Conservation (phyloP, 2,797 vertebrate species). For the Notoglanidium macrostoma region DNA sequence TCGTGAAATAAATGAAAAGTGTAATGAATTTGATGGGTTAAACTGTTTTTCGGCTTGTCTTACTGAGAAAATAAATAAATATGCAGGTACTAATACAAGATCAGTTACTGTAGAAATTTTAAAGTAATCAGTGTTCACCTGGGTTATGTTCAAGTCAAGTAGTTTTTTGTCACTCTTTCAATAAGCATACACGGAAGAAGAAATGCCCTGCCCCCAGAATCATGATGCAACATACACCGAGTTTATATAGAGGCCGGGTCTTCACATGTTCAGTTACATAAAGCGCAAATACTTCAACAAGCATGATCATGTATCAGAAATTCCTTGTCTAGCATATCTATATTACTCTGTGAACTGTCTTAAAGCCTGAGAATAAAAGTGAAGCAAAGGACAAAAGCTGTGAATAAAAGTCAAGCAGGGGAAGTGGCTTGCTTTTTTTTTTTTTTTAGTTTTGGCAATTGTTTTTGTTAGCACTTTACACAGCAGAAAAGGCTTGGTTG, state of each 20-base stretch:
- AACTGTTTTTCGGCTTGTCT: not conserved
- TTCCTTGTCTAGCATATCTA: too few relatives aligned
- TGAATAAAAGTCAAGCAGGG: too few relatives aligned
- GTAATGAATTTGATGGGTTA: not conserved
- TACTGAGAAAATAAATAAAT: too few relatives aligned
- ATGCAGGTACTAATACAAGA: not conserved
- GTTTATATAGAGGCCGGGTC: not conserved
- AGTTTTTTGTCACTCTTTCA: not conserved
- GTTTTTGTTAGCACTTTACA: constrained; percentile 1
- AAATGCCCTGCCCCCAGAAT: not conserved
- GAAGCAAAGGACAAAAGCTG: constrained; percentile 8
- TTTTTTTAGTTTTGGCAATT: constrained; percentile 12
- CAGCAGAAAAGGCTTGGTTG: constrained; percentile 1
- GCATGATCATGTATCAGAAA: not conserved
- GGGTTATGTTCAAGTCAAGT: not conserved
- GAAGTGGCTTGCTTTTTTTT: not conserved
- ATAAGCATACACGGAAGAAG: not conserved
- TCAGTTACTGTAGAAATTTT: not conserved
- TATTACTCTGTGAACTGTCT: not conserved
- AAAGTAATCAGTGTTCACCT: not conserved
- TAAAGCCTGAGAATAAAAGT: not conserved
- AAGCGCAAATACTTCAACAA: not conserved
- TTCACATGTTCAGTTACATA: not conserved
- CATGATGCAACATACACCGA: not conserved
- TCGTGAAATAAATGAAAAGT: not conserved